A percentile compares a stretch with the other conserved stretches of the same genome.
phyloP scores from a whole-genome alignment of 2,888 invertebrate species.

The Pammene fasciana region DNA sequence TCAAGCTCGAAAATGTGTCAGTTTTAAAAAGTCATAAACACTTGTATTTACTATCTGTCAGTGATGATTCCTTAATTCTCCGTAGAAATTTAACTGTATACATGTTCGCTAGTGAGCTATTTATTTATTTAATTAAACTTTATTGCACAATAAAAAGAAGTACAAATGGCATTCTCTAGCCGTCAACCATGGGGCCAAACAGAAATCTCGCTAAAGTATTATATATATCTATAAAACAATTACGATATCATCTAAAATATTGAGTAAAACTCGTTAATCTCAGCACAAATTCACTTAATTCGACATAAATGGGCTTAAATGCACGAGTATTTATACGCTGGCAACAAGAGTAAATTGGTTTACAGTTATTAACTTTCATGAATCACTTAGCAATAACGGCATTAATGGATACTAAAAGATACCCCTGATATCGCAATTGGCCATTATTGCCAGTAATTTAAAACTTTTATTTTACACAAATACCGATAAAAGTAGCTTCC shows the following conservation, averaged over 20 bases:
- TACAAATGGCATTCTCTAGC: too few relatives aligned
- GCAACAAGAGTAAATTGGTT: constrained; percentile 24
- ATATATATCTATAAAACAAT: neutral
- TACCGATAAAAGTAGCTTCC: neutral
- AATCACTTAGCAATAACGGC: constrained; percentile 35
- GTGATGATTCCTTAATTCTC: too few relatives aligned
- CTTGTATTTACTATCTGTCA: too few relatives aligned
- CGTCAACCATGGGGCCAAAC: too few relatives aligned
- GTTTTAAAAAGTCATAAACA: too few relatives aligned
- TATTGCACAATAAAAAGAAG: too few relatives aligned
- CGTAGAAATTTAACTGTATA: too few relatives aligned
- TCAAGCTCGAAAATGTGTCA: too few relatives aligned
- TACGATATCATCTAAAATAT: neutral
- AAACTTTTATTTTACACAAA: constrained; percentile 10
- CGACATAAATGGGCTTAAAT: constrained; percentile 14
- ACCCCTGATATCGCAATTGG: constrained; percentile 4
- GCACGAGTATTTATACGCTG: constrained; percentile 1
- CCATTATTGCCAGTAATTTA: constrained; percentile 19
- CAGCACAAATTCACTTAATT: constrained; percentile 10
- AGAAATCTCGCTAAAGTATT: too few relatives aligned
- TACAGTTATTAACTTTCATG: constrained; percentile 36
- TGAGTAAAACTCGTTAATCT: neutral
- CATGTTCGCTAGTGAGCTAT: too few relatives aligned
- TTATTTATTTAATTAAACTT: too few relatives aligned
- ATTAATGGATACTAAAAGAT: constrained; percentile 27